These are phyloP conservation scores for Brachypteracias leptosomus DNA, from an alignment of 2,113 vertebrate species.

Conservation along the genomic window DNA sequence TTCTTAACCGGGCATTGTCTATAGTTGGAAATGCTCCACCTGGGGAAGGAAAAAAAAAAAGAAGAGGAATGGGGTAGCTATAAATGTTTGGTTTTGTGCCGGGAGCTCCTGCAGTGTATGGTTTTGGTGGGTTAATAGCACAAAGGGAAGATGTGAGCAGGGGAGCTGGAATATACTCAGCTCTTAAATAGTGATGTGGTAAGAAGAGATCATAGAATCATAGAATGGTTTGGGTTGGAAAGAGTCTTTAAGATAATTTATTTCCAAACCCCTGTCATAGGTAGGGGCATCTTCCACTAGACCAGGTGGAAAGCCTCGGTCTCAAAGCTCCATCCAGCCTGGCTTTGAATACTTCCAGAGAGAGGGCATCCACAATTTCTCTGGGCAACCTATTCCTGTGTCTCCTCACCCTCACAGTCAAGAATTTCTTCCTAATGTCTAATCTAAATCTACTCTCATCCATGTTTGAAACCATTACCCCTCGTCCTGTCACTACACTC, in stretches of 20 bases:
- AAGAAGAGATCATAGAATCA: background rate
- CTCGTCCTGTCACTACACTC: background rate
- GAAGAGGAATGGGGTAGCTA: background rate
- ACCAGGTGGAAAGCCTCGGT: background rate
- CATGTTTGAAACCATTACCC: background rate
- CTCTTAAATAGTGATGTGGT: background rate
- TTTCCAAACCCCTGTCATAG: too few species aligned
- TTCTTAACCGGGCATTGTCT: background rate
- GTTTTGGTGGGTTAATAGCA: background rate
- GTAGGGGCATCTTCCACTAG: background rate
- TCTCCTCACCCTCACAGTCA: background rate
- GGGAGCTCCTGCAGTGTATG: background rate
- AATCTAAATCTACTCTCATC: background rate
- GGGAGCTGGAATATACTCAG: background rate
- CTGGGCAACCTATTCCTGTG: background rate
- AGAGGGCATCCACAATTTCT: background rate
- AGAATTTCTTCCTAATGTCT: background rate
- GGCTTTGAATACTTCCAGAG: background rate
- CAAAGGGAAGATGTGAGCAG: background rate
- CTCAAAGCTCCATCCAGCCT: background rate
- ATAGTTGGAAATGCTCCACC: background rate
- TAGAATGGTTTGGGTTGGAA: background rate
- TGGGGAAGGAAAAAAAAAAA: background rate
- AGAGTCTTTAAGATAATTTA: too few species aligned
- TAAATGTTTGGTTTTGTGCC: background rate